Evolutionary conservation across 2,797 vertebrate genomes (phyloP).

Genomic region (Propithecus deckenii): DNA sequence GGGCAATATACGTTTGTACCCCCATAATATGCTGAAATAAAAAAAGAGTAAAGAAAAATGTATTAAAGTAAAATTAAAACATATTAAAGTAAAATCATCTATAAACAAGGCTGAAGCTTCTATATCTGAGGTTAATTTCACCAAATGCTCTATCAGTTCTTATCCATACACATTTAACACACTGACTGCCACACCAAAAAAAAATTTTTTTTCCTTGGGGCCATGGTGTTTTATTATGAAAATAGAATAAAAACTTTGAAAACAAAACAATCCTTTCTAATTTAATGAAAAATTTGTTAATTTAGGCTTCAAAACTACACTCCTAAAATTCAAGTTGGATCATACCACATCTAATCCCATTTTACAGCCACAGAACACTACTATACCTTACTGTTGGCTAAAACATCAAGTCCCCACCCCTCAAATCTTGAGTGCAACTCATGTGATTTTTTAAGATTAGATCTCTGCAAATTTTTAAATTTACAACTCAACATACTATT

Average conservation of each 20-base stretch:
- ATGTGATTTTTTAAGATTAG: conserved; percentile 6
- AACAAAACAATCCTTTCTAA: not conserved
- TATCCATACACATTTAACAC: not conserved
- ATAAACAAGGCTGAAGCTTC: not conserved
- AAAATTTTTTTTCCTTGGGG: too few relatives aligned
- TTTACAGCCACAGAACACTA: not conserved
- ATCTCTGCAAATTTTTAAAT: not conserved
- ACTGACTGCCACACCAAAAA: too few relatives aligned
- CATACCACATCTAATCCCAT: not conserved
- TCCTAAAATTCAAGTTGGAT: conserved; percentile 22
- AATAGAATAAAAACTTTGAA: too few relatives aligned
- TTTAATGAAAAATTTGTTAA: too few relatives aligned
- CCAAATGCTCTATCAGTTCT: not conserved
- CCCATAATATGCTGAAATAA: too few relatives aligned
- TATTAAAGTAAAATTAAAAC: too few relatives aligned
- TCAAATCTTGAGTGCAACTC: not conserved
- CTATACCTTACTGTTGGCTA: not conserved
- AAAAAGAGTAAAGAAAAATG: not conserved
- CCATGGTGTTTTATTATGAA: too few relatives aligned
- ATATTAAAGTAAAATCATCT: conserved; percentile 14
- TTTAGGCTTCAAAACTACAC: conserved; percentile 28
- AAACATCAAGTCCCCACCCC: not conserved
- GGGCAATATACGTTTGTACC: too few relatives aligned
- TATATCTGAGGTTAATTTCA: not conserved
- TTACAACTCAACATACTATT: not conserved